Evolutionary conservation across 64 coral and sea anemone species (phyloP).

Genomic region (Pocillopora verrucosa): DNA sequence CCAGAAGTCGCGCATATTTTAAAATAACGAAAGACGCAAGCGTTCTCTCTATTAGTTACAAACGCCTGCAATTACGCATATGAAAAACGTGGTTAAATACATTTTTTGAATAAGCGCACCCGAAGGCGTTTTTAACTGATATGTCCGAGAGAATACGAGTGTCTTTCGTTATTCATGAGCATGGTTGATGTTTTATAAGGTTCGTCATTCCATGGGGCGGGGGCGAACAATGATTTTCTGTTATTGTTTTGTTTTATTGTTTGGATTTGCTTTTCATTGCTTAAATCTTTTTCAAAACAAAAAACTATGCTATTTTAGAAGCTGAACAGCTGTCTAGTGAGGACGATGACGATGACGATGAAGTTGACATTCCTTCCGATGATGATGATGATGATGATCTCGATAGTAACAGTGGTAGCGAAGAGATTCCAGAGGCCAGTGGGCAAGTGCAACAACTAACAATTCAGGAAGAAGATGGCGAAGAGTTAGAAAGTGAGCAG

Average conservation of each 20-base stretch:
- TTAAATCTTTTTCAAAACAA: background rate
- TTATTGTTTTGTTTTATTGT: background rate
- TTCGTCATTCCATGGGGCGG: background rate
- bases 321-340: background rate
- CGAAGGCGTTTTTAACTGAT: too few relatives aligned
- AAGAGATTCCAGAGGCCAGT: background rate
- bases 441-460: background rate
- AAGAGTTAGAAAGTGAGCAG: background rate
- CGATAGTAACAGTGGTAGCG: background rate
- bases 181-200: background rate
- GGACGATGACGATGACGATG: background rate
- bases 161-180: background rate
- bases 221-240: background rate
- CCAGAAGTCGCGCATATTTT: background rate
- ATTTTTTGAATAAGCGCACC: too few relatives aligned
- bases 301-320: background rate
- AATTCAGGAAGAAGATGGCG: background rate
- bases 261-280: background rate
- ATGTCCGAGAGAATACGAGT: background rate
- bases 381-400: background rate
- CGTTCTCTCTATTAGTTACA: too few relatives aligned
- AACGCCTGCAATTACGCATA: too few relatives aligned
- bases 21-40: too few relatives aligned
- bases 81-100: too few relatives aligned
- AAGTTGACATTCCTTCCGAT: background rate